phyloP scores from a whole-genome alignment of 2,888 invertebrate genomes.

The Drosophila melanocephala region DNA sequence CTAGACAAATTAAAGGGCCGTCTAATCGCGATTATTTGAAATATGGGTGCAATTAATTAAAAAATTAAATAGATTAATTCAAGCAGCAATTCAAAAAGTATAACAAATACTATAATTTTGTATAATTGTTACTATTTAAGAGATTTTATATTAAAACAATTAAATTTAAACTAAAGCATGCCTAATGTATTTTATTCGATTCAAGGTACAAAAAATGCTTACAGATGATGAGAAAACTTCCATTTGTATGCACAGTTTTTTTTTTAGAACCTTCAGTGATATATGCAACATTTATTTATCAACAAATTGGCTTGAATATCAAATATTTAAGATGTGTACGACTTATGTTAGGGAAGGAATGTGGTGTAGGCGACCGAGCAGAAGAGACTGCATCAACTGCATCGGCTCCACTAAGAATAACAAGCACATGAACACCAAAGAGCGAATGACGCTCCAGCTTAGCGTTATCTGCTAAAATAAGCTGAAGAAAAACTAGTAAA shows the following conservation, averaged over 20 bases:
- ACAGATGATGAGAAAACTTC: not conserved
- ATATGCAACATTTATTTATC: not conserved
- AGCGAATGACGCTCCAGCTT: not conserved
- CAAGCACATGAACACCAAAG: not conserved
- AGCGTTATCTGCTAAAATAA: not conserved
- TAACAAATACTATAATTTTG: not conserved
- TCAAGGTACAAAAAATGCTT: not conserved
- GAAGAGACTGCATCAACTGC: not conserved
- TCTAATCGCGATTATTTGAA: not conserved
- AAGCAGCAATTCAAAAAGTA: not conserved
- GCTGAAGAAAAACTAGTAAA: constrained; percentile 52
- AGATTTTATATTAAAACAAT: not conserved
- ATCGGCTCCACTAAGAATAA: constrained; percentile 10
- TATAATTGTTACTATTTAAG: not conserved
- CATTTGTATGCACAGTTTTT: not conserved
- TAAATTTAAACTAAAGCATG: not conserved
- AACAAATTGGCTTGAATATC: not conserved
- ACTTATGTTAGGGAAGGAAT: not conserved
- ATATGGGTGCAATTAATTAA: not conserved
- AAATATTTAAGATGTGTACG: not conserved
- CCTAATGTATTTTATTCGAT: not conserved
- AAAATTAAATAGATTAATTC: not conserved
- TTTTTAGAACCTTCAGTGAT: not conserved
- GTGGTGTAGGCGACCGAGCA: too few species aligned
- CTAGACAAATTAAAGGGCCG: not conserved